These are phyloP conservation scores for Xiphorhynchus erythropygius DNA, from an alignment of 2,797 vertebrate genomes.

Conservation along the genomic window DNA sequence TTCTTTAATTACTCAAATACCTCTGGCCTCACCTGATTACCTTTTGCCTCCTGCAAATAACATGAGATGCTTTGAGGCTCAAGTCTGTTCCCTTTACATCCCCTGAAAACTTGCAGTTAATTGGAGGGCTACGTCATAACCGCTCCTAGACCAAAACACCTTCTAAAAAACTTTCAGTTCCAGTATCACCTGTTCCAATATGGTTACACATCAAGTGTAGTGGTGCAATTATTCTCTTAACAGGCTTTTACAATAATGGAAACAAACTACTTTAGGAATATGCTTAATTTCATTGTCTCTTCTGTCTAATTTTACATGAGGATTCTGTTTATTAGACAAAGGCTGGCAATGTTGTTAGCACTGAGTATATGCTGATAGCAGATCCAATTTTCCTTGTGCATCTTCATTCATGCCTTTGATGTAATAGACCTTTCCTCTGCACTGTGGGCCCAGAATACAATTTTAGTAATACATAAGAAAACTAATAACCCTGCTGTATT, in stretches of 20 bases:
- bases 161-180: background rate
- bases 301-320: background rate
- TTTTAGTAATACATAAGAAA: background rate
- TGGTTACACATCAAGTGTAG: background rate
- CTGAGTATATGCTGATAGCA: background rate
- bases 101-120: background rate
- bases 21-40: background rate
- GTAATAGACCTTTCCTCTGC: background rate
- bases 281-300: background rate
- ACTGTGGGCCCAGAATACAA: background rate
- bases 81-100: background rate
- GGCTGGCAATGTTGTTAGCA: background rate
- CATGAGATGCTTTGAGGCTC: background rate
- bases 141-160: background rate
- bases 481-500: background rate
- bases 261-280: background rate
- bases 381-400: background rate
- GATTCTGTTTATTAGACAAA: conserved; percentile 21
- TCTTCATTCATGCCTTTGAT: background rate
- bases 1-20: background rate
- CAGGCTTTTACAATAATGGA: background rate
- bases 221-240: background rate
- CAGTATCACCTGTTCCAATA: background rate
- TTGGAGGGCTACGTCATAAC: background rate
- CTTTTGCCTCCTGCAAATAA: background rate